phyloP scores from a whole-genome alignment of 2,113 vertebrate genomes.

The Ranitomeya variabilis region DNA sequence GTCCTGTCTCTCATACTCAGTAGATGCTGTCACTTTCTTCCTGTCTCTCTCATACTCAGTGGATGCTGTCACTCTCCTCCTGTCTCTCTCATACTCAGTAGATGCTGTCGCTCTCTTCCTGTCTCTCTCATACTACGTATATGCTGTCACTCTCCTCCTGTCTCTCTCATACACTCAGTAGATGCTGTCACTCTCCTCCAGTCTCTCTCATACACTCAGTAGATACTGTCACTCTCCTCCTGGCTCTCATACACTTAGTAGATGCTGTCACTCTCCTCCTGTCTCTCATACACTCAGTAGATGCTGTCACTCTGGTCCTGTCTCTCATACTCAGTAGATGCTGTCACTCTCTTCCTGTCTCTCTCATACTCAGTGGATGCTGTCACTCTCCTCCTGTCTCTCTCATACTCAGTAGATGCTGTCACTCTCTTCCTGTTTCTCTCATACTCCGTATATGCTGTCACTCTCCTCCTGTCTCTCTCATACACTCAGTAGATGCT shows the following conservation, averaged over 20 bases:
- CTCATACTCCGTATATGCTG: neutral
- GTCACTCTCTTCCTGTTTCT: neutral
- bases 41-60: no score
- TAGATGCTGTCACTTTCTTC: neutral
- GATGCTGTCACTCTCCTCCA: no score
- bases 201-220: no score
- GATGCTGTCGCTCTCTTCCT: no score
- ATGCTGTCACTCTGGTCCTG: neutral
- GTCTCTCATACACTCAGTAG: neutral
- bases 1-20: neutral
- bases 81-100: no score
- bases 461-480: neutral
- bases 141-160: no score
- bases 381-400: neutral
- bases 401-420: neutral
- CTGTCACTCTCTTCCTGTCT: neutral
- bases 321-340: neutral
- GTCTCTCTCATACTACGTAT: no score
- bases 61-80: no score
- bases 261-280: neutral
- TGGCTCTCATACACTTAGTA: neutral
- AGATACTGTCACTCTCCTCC: no score
- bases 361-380: neutral
- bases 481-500: neutral
- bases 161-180: no score